Evolutionary conservation across 1,140 invertebrate genomes (phyloP), one percentile per base, ranked within the genome.

Genomic region (Polypedilum pembai): DNA sequence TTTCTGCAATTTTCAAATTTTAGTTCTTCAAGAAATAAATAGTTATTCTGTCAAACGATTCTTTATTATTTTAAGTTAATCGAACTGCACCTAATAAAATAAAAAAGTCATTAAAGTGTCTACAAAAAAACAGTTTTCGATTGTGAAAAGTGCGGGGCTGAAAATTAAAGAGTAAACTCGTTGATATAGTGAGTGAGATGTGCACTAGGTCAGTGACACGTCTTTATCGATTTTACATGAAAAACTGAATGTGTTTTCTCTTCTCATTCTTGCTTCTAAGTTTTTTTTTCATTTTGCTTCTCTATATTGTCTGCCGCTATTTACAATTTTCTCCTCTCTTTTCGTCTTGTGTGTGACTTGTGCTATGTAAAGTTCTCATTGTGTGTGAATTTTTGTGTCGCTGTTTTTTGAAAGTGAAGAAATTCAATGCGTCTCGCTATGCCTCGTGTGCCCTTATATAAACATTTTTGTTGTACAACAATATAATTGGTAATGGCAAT

Each of bases 221-320:
- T 69, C 65, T 56, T 56, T 69, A 69, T 69, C 65, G 65, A 69
- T 69, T 69, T 69, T 69, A 69, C 65, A 69, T 69, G 65, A 69
- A 69, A 56, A 69, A 69, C 65, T 21, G 65, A 69, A 69, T 69
- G 65, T 69, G 18, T 69, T 18, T 69, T 18, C 20, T 69, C 65
- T 69, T 69, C 65, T 56, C n/a, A 17, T 56, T 56, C 10, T 33
- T 33, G 24, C 24, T 56, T 56, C 45, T 56, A 56, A 56, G 45
- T 56, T 56, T 69, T 69, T 69, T n/a, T 17, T 20, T 69, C 18
- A 8, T 20, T 69, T 69, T n/a, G 4, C 45, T 56, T 12, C 45
- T 56, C 7, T 69, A 69, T 56, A 56, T 56, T 56, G 45, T 56
- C 65, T 18, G 65, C 65, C 20, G 65, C 17, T 69, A 15, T 56